These are phyloP conservation scores for Hydrolagus affinis DNA, from an alignment of 2,113 vertebrate species.

Conservation along the genomic window DNA sequence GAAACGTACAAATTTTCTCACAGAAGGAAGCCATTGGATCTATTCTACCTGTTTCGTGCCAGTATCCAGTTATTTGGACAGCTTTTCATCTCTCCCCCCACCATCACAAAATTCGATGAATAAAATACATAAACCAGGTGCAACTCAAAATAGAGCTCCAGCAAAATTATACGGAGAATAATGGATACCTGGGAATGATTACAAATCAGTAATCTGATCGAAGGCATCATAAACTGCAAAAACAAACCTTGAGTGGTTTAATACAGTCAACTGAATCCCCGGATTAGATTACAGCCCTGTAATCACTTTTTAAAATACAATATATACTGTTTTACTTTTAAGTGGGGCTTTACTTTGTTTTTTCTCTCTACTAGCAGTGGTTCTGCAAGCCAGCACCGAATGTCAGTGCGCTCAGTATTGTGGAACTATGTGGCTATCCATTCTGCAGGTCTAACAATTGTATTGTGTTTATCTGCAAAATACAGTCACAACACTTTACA, in stretches of 20 bases:
- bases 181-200: slow-evolving; percentile 30
- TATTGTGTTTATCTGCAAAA: neutral
- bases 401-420: slow-evolving; percentile 12
- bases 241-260: slow-evolving; percentile 27
- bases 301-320: slow-evolving; percentile 32
- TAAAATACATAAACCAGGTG: slow-evolving; percentile 10
- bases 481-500: no score
- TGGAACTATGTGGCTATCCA: neutral
- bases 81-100: neutral
- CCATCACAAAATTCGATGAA: neutral
- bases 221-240: slow-evolving; percentile 22
- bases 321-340: slow-evolving; percentile 31
- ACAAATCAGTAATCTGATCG: slow-evolving; percentile 24
- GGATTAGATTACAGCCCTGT: slow-evolving; percentile 30
- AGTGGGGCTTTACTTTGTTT: slow-evolving; percentile 24
- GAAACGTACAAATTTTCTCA: neutral
- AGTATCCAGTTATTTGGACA: neutral
- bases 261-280: slow-evolving; percentile 22
- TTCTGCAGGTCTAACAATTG: neutral
- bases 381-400: slow-evolving; percentile 10
- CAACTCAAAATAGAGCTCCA: neutral
- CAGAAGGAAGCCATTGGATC: neutral
- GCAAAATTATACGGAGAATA: neutral
- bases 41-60: neutral
- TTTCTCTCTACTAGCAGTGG: neutral